Conservation (phyloP, 2,888 invertebrate genomes). For the Ptychoptera contaminata region DNA sequence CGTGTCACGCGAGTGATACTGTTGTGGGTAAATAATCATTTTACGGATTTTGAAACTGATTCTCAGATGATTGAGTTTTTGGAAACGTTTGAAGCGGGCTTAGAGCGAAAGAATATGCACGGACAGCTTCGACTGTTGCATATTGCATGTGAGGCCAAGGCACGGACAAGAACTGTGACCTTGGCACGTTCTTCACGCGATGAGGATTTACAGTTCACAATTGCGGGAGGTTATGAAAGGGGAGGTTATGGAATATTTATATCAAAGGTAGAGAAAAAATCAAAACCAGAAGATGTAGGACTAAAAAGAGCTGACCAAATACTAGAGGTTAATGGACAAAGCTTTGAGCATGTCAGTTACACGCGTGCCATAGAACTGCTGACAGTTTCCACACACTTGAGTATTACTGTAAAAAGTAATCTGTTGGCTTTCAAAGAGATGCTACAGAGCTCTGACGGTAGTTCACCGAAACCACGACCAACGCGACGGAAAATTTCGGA, state of each 20-base stretch:
- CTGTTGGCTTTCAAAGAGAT: constrained; percentile 67
- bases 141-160: constrained; percentile 95
- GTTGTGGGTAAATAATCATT: constrained; percentile 98
- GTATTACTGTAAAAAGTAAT: constrained; percentile 94
- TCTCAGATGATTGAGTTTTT: constrained; percentile 93
- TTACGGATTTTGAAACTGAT: constrained; percentile 93
- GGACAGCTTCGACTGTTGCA: constrained; percentile 72
- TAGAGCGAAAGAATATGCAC: constrained; percentile 74
- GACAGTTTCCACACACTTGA: constrained; percentile 84
- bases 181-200: constrained; percentile 84
- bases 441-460: constrained; percentile 52
- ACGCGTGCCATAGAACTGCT: constrained; percentile 85
- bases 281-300: constrained; percentile 91
- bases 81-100: constrained; percentile 74
- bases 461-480: constrained; percentile 59
- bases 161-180: constrained; percentile 79
- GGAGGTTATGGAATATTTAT: constrained; percentile 89
- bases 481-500: constrained; percentile 31
- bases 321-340: constrained; percentile 93
- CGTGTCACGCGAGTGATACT: constrained; percentile 90
- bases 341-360: constrained; percentile 85
- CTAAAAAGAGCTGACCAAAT: constrained; percentile 96
- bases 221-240: constrained; percentile 85
- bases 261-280: constrained; percentile 80
- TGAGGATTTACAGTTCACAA: constrained; percentile 83